These are phyloP conservation scores for Phaethornis superciliosus DNA, from an alignment of 2,113 vertebrate species.

Conservation along the genomic window DNA sequence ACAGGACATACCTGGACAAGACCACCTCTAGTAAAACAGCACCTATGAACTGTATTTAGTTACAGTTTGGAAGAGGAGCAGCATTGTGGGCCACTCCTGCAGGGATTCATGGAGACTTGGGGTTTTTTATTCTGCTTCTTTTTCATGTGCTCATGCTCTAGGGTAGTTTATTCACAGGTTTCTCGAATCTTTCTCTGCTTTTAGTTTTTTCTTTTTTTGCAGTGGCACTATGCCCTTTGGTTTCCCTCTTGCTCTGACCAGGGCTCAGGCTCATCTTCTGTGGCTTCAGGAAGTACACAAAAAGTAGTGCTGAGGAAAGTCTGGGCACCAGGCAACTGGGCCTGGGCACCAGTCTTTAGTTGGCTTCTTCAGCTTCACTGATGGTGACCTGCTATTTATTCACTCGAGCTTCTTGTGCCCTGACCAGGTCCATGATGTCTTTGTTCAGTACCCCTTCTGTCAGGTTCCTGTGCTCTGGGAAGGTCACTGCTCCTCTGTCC, in stretches of 20 bases:
- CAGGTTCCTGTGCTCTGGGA: accelerated
- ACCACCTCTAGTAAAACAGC: neutral
- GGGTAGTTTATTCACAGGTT: neutral
- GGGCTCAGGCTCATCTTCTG: neutral
- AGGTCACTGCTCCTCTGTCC: neutral
- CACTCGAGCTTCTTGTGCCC: neutral
- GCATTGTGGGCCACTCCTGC: accelerated
- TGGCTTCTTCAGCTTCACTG: neutral
- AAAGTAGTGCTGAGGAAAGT: neutral
- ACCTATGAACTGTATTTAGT: neutral
- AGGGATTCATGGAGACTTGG: neutral
- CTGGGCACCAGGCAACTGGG: too few species aligned
- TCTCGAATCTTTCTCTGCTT: neutral
- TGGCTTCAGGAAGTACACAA: neutral
- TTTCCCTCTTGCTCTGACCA: neutral
- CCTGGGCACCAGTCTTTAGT: neutral
- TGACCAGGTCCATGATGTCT: neutral
- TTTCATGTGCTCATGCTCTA: neutral
- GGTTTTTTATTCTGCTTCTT: neutral
- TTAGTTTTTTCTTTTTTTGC: neutral
- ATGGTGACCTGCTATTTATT: neutral
- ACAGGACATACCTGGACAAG: neutral
- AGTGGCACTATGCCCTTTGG: neutral
- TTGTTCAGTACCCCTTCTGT: neutral
- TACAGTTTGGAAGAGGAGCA: neutral